A percentile compares a stretch with the other conserved stretches of the same genome.
phyloP scores from a whole-genome alignment of 2,797 vertebrate genomes.

The Poecilia wingei region DNA sequence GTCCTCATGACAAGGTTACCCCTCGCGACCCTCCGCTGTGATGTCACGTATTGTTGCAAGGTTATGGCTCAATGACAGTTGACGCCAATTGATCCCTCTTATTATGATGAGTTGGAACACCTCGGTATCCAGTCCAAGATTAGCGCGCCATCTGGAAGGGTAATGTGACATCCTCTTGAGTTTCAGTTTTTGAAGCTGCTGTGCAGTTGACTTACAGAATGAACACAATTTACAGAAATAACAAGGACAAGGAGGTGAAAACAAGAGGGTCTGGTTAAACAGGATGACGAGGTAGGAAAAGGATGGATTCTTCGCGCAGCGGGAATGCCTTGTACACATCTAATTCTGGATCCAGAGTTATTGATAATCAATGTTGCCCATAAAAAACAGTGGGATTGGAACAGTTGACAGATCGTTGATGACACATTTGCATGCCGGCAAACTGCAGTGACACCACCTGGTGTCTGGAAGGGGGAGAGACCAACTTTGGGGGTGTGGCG shows the following conservation, averaged over 20 bases:
- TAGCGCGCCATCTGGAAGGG: constrained; percentile 84
- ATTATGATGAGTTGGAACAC: constrained; percentile 84
- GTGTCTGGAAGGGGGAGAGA: constrained; percentile 74
- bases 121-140: constrained; percentile 81
- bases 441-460: constrained; percentile 82
- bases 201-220: constrained; percentile 77
- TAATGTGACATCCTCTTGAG: constrained; percentile 76
- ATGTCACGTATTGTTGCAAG: constrained; percentile 64
- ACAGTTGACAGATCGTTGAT: constrained; percentile 73
- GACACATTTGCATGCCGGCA: constrained; percentile 80
- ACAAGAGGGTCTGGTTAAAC: constrained; percentile 37
- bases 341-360: constrained; percentile 81
- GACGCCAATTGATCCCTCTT: constrained; percentile 75
- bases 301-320: constrained; percentile 80
- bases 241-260: constrained; percentile 73
- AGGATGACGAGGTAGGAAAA: constrained; percentile 63
- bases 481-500: constrained; percentile 39
- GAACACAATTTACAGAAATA: constrained; percentile 64
- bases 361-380: constrained; percentile 83
- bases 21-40: constrained; percentile 38
- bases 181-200: constrained; percentile 67
- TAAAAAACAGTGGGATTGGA: constrained; percentile 79
- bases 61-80: constrained; percentile 76
- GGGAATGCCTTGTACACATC: constrained; percentile 81
- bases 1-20: constrained; percentile 74